Evolutionary conservation across 2,113 vertebrate species (phyloP).

Genomic region (Taxidea taxus): DNA sequence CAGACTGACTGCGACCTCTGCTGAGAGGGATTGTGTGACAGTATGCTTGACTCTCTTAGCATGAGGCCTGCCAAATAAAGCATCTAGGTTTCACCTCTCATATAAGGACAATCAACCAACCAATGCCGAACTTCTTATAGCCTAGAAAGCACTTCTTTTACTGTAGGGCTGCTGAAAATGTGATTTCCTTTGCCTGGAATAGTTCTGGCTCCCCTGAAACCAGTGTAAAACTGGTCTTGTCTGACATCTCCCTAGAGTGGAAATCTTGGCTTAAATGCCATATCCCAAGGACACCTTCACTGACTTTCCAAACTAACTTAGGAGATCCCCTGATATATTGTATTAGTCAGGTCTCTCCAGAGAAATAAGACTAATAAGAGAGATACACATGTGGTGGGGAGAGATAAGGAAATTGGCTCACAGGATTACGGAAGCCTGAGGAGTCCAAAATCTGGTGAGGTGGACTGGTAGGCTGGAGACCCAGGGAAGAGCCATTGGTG

Average conservation of each 20-base stretch:
- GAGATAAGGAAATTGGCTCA: not conserved
- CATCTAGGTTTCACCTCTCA: conserved; percentile 13
- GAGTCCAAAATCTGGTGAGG: not conserved
- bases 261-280: not conserved
- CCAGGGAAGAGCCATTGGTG: not conserved
- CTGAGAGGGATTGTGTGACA: conserved; percentile 47
- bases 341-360: not conserved
- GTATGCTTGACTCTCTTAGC: conserved; percentile 54
- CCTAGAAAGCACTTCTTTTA: not conserved
- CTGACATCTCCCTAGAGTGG: not conserved
- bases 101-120: not conserved
- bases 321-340: not conserved
- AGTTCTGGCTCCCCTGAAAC: not conserved
- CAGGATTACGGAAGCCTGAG: not conserved
- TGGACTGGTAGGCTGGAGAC: not conserved
- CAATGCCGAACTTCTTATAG: not conserved
- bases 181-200: not conserved
- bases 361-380: not conserved
- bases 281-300: not conserved
- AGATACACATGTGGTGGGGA: not conserved
- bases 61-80: conserved; percentile 48
- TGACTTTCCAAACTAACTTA: not conserved
- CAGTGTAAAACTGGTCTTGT: not conserved
- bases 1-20: conserved; percentile 65
- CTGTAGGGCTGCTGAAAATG: not conserved